Evolutionary conservation across 2,888 invertebrate species (phyloP).

Genomic region (Gymnoscelis rufifasciata): DNA sequence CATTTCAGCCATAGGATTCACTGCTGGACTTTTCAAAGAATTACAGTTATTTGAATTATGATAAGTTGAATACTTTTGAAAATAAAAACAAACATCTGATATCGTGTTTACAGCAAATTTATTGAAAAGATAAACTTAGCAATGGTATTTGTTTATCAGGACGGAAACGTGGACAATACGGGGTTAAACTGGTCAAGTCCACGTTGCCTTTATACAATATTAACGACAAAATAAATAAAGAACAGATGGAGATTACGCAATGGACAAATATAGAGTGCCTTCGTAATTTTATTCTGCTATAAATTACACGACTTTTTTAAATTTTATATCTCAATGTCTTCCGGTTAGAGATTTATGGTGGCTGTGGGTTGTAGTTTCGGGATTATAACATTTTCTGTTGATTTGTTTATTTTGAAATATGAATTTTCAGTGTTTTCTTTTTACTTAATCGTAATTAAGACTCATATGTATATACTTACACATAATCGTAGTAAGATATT

Average conservation of each 20-base stretch:
- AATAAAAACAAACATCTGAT: too few relatives aligned
- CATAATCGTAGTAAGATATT: too few relatives aligned
- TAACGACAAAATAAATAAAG: conserved; percentile 2
- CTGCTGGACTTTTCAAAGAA: too few relatives aligned
- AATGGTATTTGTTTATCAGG: neutral
- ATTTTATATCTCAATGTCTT: conserved; percentile 10
- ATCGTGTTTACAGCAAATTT: too few relatives aligned
- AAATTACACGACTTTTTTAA: conserved; percentile 5
- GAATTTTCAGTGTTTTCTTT: neutral
- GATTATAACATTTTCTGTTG: neutral
- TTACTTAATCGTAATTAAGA: too few relatives aligned
- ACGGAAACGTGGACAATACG: conserved; percentile 1
- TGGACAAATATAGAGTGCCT: conserved; percentile 5
- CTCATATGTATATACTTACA: too few relatives aligned
- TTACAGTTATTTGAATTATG: too few relatives aligned
- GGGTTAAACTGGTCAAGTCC: conserved; percentile 2
- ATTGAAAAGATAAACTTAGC: too few relatives aligned
- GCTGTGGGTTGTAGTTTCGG: neutral
- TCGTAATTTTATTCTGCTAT: conserved; percentile 4
- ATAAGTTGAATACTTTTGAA: too few relatives aligned
- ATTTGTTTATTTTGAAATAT: neutral
- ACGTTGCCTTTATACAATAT: neutral
- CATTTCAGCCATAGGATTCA: too few relatives aligned
- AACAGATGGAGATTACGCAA: conserved; percentile 9
- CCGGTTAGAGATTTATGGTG: conserved; percentile 9